A percentile compares a stretch with the other conserved stretches of the same genome.
Evolutionary conservation across 2,113 vertebrate species (phyloP).

Genomic region (Urocitellus parryii): DNA sequence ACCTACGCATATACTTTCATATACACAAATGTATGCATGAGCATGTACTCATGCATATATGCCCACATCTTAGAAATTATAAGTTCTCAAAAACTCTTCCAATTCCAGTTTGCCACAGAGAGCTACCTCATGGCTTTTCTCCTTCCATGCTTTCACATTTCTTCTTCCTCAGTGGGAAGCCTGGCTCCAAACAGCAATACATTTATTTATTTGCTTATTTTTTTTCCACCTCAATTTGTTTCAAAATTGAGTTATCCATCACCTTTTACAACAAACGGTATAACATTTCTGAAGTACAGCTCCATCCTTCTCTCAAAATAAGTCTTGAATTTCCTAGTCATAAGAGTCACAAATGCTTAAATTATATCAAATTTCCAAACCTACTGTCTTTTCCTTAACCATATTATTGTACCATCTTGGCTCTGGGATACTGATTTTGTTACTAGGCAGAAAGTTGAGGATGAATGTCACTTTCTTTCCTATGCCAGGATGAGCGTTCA

Average conservation of each 20-base stretch:
- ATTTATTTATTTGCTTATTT: conserved; percentile 9
- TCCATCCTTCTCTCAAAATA: background rate
- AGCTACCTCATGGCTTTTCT: background rate
- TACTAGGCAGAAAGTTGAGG: background rate
- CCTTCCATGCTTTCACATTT: background rate
- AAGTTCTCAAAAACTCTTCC: background rate
- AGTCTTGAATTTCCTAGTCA: background rate
- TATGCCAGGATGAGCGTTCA: background rate
- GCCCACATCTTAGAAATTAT: background rate
- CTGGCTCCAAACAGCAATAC: background rate
- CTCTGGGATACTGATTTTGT: conserved; percentile 36
- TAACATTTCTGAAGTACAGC: background rate
- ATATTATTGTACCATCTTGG: background rate
- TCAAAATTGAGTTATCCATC: background rate
- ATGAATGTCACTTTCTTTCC: background rate
- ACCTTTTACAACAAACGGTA: background rate
- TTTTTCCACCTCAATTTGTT: conserved; percentile 15
- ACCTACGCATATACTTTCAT: background rate
- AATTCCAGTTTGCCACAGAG: background rate
- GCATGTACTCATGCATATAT: background rate
- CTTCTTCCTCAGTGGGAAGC: background rate
- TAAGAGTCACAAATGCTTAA: background rate
- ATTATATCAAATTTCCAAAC: background rate
- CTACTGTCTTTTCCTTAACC: background rate
- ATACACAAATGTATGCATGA: background rate